phyloP scores from a whole-genome alignment of 2,113 vertebrate species.

The Melanerpes aurifrons region DNA sequence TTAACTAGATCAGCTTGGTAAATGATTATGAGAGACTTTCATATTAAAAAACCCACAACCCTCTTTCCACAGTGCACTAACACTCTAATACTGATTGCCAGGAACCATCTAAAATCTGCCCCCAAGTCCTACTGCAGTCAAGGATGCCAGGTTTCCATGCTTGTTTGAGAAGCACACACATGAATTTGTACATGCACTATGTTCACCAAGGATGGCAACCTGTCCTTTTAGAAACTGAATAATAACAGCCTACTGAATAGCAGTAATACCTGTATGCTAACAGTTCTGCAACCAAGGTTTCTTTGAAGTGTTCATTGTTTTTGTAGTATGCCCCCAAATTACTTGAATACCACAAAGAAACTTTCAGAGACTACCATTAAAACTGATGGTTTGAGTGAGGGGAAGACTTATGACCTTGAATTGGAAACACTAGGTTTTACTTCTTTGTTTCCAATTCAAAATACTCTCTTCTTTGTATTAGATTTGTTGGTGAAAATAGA shows the following conservation, averaged over 20 bases:
- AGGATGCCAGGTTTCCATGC: background rate
- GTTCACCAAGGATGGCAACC: background rate
- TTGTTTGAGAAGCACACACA: background rate
- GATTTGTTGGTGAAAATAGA: background rate
- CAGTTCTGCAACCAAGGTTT: background rate
- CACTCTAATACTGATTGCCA: background rate
- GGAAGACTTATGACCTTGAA: background rate
- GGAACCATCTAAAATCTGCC: background rate
- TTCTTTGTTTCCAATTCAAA: background rate
- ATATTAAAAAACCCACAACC: background rate
- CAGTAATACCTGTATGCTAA: background rate
- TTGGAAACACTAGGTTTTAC: background rate
- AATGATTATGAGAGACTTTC: background rate
- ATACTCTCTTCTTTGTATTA: background rate
- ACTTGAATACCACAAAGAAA: accelerated
- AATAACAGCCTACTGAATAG: background rate
- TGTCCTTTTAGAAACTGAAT: background rate
- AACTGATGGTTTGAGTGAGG: background rate
- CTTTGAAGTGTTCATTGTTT: background rate
- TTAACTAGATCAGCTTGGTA: slow-evolving; percentile 15
- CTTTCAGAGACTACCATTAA: background rate
- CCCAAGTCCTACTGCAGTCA: background rate
- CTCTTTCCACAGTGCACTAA: background rate
- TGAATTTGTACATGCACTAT: background rate
- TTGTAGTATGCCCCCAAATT: background rate